phyloP scores from a whole-genome alignment of 2,113 vertebrate genomes.

The Eurystomus gularis region DNA sequence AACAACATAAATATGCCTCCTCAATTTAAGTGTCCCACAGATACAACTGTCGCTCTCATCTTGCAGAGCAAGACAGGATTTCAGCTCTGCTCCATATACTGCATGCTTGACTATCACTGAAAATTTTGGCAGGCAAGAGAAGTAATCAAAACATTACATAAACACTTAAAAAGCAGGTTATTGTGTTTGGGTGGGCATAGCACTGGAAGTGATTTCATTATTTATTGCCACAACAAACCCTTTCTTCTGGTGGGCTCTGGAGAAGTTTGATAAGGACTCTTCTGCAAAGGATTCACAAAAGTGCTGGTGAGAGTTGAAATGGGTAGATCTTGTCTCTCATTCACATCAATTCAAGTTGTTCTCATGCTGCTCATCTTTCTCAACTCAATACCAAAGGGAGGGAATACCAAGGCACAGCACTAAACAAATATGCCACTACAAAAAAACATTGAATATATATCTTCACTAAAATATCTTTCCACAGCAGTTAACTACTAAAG shows the following conservation, averaged over 20 bases:
- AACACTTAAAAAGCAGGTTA: background rate
- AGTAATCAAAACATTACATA: background rate
- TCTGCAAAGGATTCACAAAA: background rate
- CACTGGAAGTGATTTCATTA: background rate
- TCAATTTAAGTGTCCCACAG: background rate
- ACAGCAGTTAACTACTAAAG: background rate
- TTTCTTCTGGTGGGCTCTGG: background rate
- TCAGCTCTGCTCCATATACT: background rate
- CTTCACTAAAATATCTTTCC: background rate
- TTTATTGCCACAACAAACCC: background rate
- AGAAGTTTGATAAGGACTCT: background rate
- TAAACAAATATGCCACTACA: background rate
- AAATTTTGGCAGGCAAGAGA: background rate
- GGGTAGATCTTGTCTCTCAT: background rate
- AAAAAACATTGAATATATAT: background rate
- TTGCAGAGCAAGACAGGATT: background rate
- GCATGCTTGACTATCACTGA: background rate
- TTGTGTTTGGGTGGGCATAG: background rate
- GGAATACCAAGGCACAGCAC: background rate
- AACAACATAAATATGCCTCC: background rate
- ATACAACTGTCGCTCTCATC: background rate
- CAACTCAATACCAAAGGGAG: background rate
- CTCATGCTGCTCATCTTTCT: background rate
- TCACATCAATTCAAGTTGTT: background rate
- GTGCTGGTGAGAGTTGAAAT: background rate